Percentiles rank a stretch among this genome's conserved stretches.
Evolutionary conservation across 2,797 vertebrate species (phyloP).

Genomic region (Lindbergichthys nudifrons): DNA sequence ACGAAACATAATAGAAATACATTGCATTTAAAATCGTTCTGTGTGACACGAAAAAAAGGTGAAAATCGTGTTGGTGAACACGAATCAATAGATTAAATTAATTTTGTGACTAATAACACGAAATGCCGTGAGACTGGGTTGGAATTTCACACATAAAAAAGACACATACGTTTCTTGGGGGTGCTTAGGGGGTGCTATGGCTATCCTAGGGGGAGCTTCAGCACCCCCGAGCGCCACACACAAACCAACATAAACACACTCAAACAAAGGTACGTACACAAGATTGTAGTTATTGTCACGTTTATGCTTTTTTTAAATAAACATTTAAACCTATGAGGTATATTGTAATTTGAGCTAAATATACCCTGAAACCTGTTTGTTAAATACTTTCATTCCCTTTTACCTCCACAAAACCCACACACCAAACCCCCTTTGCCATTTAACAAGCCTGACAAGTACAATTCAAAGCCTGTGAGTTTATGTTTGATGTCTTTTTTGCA

Average conservation of each 20-base stretch:
- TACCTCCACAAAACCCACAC: not conserved
- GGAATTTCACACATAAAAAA: too few relatives aligned
- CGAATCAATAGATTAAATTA: too few relatives aligned
- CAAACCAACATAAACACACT: not conserved
- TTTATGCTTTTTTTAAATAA: conserved; percentile 3
- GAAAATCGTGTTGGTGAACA: too few relatives aligned
- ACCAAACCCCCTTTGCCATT: not conserved
- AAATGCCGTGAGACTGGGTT: too few relatives aligned
- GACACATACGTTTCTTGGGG: too few relatives aligned
- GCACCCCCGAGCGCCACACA: not conserved
- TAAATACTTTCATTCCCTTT: not conserved
- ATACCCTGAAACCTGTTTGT: not conserved
- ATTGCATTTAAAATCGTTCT: too few relatives aligned
- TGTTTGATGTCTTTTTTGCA: not conserved
- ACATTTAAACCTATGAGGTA: not conserved
- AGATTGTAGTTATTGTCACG: not conserved
- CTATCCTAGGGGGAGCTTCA: too few relatives aligned
- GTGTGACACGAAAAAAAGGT: too few relatives aligned
- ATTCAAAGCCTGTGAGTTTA: conserved; percentile 1
- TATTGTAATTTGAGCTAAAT: conserved; percentile 1
- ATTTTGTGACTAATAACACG: too few relatives aligned
- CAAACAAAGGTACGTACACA: not conserved
- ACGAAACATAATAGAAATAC: too few relatives aligned
- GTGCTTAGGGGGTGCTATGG: too few relatives aligned
- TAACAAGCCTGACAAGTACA: not conserved